A percentile compares a stretch with the other conserved stretches of the same genome.
phyloP scores from a whole-genome alignment of 2,888 invertebrate species.

The Stenurella melanura region DNA sequence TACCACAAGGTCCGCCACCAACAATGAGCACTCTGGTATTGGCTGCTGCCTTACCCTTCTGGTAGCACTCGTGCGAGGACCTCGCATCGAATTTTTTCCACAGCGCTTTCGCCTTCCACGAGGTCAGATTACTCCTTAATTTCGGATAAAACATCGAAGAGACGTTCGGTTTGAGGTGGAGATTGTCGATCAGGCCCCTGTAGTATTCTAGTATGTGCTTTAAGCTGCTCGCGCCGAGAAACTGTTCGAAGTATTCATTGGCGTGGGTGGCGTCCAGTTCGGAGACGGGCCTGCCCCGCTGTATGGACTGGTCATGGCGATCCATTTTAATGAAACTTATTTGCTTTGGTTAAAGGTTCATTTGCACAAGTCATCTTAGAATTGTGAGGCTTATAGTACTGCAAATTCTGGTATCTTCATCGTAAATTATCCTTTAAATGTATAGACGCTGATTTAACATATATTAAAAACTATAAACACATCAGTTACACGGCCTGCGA shows the following conservation, averaged over 20 bases:
- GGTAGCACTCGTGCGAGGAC: slow-evolving; percentile 93
- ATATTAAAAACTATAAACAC: slow-evolving; percentile 3
- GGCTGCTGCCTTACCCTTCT: slow-evolving; percentile 87
- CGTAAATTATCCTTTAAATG: slow-evolving; percentile 37
- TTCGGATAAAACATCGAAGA: slow-evolving; percentile 92
- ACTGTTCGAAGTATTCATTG: slow-evolving; percentile 92
- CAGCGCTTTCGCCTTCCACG: slow-evolving; percentile 97
- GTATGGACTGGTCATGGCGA: slow-evolving; percentile 54
- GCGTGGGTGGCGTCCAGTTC: slow-evolving; percentile 81
- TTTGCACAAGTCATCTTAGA: slow-evolving; percentile 49
- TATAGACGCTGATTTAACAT: background rate
- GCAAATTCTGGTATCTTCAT: no score
- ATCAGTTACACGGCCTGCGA: background rate
- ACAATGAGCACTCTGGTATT: slow-evolving; percentile 93
- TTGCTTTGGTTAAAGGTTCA: slow-evolving; percentile 34
- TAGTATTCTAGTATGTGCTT: slow-evolving; percentile 88
- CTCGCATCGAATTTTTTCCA: slow-evolving; percentile 98
- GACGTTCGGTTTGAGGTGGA: slow-evolving; percentile 87
- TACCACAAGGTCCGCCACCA: slow-evolving; percentile 96
- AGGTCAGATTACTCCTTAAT: slow-evolving; percentile 85
- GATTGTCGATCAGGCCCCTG: slow-evolving; percentile 87
- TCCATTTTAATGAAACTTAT: slow-evolving; percentile 54
- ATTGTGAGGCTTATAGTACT: no score
- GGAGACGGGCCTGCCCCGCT: slow-evolving; percentile 67
- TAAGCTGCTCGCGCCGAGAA: slow-evolving; percentile 93